Percentiles rank a stretch among this genome's conserved stretches.
Conservation (phyloP, 2,797 vertebrate species). For the Ceryle rudis region DNA sequence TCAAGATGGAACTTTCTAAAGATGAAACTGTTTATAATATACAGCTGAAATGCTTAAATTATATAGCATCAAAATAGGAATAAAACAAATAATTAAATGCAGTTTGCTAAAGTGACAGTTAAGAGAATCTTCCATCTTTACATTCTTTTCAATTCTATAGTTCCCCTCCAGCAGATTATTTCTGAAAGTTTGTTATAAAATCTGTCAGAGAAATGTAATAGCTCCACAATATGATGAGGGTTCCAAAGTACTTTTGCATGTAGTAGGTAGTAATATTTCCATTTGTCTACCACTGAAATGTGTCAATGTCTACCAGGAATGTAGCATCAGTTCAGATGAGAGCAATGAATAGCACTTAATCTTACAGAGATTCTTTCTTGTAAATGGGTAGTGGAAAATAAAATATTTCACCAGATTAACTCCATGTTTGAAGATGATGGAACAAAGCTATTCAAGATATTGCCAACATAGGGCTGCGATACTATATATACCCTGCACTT, state of each 20-base stretch:
- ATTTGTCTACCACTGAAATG: neutral
- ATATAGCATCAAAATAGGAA: neutral
- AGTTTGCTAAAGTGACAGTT: neutral
- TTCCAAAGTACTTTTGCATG: neutral
- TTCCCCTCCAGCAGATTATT: neutral
- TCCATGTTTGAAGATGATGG: neutral
- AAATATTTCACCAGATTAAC: neutral
- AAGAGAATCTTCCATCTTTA: neutral
- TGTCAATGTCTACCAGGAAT: neutral
- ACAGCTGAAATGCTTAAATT: neutral
- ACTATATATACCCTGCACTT: slow-evolving; percentile 34
- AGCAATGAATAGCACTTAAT: neutral
- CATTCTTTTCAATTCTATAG: neutral
- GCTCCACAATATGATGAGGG: neutral
- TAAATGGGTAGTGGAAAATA: neutral
- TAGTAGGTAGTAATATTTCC: neutral
- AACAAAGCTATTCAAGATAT: neutral
- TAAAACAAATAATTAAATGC: neutral
- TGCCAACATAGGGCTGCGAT: neutral
- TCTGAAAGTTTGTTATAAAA: neutral
- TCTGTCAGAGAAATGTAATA: neutral
- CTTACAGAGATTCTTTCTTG: neutral
- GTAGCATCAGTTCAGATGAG: neutral
- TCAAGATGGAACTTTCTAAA: neutral
- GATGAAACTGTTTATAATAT: neutral